phyloP scores from a whole-genome alignment of 2,888 invertebrate species.

The Caenorhabditis sp. region DNA sequence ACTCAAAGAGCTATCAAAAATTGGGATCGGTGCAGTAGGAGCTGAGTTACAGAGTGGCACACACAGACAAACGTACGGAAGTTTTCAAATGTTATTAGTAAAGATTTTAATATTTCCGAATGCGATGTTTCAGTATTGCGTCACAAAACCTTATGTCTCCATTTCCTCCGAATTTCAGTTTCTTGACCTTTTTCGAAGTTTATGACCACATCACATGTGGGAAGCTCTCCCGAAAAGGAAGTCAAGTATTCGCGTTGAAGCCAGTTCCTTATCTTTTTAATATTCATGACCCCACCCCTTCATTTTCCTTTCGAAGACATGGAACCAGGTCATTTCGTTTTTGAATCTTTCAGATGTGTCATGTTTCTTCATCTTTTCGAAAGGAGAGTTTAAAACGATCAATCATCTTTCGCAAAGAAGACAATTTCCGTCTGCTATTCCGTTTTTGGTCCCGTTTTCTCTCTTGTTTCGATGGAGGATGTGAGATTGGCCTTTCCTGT shows the following conservation, averaged over 20 bases:
- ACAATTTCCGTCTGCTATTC: slow-evolving; percentile 23
- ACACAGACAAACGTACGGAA: no score
- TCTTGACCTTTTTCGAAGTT: background rate
- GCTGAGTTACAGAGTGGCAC: no score
- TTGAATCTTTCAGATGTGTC: slow-evolving; percentile 20
- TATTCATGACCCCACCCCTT: slow-evolving; percentile 19
- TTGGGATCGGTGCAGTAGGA: no score
- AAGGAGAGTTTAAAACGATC: slow-evolving; percentile 12
- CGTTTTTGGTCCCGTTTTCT: slow-evolving; percentile 4
- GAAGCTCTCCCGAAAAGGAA: background rate
- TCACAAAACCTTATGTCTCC: no score
- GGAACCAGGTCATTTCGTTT: slow-evolving; percentile 13
- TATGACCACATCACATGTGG: background rate
- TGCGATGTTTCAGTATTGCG: background rate
- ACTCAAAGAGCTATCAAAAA: no score
- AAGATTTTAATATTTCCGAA: background rate
- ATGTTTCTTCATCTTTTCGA: background rate
- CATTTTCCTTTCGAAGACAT: background rate
- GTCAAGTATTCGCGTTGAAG: slow-evolving; percentile 8
- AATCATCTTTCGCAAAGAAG: slow-evolving; percentile 29
- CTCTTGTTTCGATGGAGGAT: background rate
- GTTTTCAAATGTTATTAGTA: no score
- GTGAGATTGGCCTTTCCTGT: background rate
- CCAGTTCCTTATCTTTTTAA: slow-evolving; percentile 17
- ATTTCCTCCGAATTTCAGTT: background rate